A percentile compares a stretch with the other conserved stretches of the same genome.
phyloP scores from a whole-genome alignment of 2,888 invertebrate genomes.

The Steinernema hermaphroditum region DNA sequence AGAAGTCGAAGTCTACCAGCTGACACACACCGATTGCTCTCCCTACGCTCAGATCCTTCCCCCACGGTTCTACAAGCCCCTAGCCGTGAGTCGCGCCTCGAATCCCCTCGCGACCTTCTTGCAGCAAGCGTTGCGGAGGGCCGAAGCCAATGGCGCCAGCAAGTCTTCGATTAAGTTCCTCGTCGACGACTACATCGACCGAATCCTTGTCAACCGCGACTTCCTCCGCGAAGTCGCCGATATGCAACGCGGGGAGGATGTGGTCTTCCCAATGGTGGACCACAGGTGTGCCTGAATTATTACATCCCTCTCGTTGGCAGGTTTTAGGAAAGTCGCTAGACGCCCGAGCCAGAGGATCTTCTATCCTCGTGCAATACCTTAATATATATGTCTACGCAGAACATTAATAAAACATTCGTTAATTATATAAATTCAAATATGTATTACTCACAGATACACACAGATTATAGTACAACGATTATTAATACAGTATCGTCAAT shows the following conservation, averaged over 20 bases:
- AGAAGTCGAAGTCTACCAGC: conserved; percentile 33
- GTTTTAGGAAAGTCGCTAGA: too few relatives aligned
- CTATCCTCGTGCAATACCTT: too few relatives aligned
- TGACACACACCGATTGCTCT: conserved; percentile 29
- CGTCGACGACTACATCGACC: conserved; percentile 36
- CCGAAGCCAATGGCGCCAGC: conserved; percentile 31
- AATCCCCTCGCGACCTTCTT: not conserved
- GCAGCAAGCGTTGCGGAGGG: conserved; percentile 34
- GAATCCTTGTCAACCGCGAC: conserved; percentile 9
- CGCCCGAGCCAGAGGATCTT: too few relatives aligned
- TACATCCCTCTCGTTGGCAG: too few relatives aligned
- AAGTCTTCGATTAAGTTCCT: conserved; percentile 33
- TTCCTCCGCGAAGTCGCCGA: not conserved
- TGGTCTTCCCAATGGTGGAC: conserved; percentile 1
- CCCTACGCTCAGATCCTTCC: conserved; percentile 33
- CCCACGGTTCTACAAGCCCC: conserved; percentile 32
- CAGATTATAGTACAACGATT: too few relatives aligned
- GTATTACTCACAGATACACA: too few relatives aligned
- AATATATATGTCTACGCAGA: too few relatives aligned
- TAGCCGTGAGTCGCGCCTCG: conserved; percentile 25
- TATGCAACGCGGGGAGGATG: not conserved
- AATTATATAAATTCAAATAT: too few relatives aligned
- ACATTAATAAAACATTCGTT: too few relatives aligned
- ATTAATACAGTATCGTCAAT: not conserved
- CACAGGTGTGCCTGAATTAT: not conserved